These are phyloP conservation scores for Chitala chitala DNA, from an alignment of 2,113 vertebrate genomes.

Conservation along the genomic window DNA sequence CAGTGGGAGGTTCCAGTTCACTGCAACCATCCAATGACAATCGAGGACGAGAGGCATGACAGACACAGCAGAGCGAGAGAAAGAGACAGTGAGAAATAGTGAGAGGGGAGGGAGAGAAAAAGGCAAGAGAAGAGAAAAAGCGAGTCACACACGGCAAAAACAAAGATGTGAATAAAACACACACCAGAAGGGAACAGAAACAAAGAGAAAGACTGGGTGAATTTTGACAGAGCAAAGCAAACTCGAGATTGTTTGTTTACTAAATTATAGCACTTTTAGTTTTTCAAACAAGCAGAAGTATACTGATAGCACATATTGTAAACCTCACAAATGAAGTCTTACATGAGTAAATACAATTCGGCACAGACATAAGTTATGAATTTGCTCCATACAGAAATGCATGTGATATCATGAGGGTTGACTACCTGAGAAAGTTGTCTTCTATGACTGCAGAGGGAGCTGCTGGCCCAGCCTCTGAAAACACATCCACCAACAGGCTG, in stretches of 20 bases:
- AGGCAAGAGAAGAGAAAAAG: slow-evolving; percentile 52
- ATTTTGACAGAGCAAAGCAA: slow-evolving; percentile 24
- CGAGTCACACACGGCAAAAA: slow-evolving; percentile 61
- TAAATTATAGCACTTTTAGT: too few species aligned
- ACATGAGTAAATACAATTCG: background rate
- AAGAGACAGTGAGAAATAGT: slow-evolving; percentile 46
- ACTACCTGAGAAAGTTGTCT: slow-evolving; percentile 83
- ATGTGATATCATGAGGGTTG: background rate
- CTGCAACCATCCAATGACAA: slow-evolving; percentile 79
- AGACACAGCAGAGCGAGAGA: slow-evolving; percentile 27
- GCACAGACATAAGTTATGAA: background rate
- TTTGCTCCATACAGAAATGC: background rate
- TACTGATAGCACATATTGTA: background rate
- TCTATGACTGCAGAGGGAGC: slow-evolving; percentile 67
- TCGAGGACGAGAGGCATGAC: slow-evolving; percentile 49
- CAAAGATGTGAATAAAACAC: slow-evolving; percentile 49
- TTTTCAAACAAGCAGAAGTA: background rate
- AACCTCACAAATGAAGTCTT: too few species aligned
- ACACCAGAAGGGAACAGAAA: slow-evolving; percentile 33
- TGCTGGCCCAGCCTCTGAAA: slow-evolving; percentile 69
- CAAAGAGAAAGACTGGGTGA: slow-evolving; percentile 21
- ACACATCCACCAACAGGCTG: slow-evolving; percentile 83
- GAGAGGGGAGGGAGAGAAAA: slow-evolving; percentile 45
- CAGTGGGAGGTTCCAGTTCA: slow-evolving; percentile 82
- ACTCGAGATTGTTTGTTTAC: too few species aligned